Conservation (phyloP, 2,113 vertebrate genomes). For the Chauna torquata region DNA sequence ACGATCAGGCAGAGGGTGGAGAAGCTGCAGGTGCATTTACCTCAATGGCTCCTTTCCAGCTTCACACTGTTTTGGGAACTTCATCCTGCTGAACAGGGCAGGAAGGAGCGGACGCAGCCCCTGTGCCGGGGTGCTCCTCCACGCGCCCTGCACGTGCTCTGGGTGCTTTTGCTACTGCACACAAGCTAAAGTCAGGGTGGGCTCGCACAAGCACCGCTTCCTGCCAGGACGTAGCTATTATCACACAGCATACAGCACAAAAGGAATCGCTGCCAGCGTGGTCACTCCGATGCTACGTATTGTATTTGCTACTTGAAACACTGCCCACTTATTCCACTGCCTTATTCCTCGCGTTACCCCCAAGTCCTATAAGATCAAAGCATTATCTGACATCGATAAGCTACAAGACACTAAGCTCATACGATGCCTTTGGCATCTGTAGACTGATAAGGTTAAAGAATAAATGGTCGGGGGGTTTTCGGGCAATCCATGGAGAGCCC, state of each 20-base stretch:
- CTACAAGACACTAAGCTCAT: constrained; percentile 35
- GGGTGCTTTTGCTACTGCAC: rapidly evolving
- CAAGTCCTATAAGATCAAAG: background rate
- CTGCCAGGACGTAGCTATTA: background rate
- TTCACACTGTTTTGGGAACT: background rate
- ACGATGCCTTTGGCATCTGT: background rate
- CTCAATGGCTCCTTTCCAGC: background rate
- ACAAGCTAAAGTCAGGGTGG: background rate
- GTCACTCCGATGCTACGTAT: background rate
- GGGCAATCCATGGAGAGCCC: background rate
- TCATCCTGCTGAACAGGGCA: background rate
- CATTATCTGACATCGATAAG: background rate
- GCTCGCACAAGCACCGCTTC: background rate
- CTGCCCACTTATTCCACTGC: background rate
- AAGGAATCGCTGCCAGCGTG: rapidly evolving
- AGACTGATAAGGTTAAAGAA: constrained; percentile 39
- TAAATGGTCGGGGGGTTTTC: background rate
- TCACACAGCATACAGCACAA: background rate
- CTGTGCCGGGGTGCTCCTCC: background rate
- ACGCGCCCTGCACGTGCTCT: rapidly evolving
- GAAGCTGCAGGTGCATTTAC: constrained; percentile 2
- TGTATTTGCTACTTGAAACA: background rate
- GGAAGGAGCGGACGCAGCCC: rapidly evolving
- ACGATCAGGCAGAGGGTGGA: background rate
- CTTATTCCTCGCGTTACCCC: background rate